These are phyloP conservation scores for Philhelius pedissequus DNA, from an alignment of 2,888 invertebrate species.

Conservation along the genomic window DNA sequence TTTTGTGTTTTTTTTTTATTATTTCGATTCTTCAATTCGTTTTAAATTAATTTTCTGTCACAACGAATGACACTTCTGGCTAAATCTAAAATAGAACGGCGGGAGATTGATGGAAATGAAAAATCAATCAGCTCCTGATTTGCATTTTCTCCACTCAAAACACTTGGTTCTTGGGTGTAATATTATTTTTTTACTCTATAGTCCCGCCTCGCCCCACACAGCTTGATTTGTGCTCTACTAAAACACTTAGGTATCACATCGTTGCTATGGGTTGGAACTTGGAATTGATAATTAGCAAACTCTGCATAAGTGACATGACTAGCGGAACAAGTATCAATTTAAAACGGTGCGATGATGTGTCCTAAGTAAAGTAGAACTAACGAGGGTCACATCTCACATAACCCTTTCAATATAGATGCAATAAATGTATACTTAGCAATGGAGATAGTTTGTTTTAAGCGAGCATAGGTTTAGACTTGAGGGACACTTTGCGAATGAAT, in stretches of 20 bases:
- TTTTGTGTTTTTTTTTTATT: background rate
- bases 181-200: background rate
- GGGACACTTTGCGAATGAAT: constrained; percentile 47
- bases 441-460: background rate
- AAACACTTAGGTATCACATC: constrained; percentile 44
- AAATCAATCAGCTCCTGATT: constrained; percentile 64
- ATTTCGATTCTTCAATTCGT: constrained; percentile 5
- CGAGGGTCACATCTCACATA: constrained; percentile 49
- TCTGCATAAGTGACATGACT: constrained; percentile 66
- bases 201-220: background rate
- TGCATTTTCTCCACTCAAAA: constrained; percentile 65
- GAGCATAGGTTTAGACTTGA: constrained; percentile 12
- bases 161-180: constrained; percentile 15
- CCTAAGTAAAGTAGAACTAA: background rate
- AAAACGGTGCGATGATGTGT: constrained; percentile 27
- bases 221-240: constrained; percentile 21
- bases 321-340: constrained; percentile 59
- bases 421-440: background rate
- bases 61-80: constrained; percentile 51
- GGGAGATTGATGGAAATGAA: constrained; percentile 43
- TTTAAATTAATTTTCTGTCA: constrained; percentile 64
- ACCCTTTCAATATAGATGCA: background rate
- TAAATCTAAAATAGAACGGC: background rate
- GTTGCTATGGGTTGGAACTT: no score
- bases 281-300: constrained; percentile 67